These are phyloP conservation scores for Tor tambroides DNA, from an alignment of 2,113 vertebrate genomes.

Conservation along the genomic window DNA sequence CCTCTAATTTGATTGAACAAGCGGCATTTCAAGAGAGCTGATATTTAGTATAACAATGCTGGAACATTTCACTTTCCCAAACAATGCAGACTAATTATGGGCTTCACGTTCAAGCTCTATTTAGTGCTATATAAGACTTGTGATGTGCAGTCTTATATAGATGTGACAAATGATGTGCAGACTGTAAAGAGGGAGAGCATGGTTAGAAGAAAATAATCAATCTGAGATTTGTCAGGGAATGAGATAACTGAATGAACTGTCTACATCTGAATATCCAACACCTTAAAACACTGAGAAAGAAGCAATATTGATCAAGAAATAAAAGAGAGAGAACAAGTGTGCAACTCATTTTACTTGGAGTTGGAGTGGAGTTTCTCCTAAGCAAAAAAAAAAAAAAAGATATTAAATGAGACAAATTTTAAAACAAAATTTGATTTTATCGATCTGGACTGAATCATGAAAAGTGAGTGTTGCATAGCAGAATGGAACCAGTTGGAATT, in stretches of 20 bases:
- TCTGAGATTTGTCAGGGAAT: constrained; percentile 7
- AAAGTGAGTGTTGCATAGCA: background rate
- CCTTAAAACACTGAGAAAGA: constrained; percentile 20
- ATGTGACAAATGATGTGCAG: background rate
- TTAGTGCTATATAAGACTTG: background rate
- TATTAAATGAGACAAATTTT: background rate
- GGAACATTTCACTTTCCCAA: background rate
- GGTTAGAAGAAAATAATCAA: background rate
- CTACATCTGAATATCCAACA: constrained; percentile 9
- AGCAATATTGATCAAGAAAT: no score
- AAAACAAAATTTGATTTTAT: background rate
- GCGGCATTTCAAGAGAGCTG: background rate
- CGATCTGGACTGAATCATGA: background rate
- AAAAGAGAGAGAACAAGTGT: no score
- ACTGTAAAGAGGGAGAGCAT: background rate
- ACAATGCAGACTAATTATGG: background rate
- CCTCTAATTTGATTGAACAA: background rate
- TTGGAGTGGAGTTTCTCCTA: background rate
- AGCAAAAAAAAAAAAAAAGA: background rate
- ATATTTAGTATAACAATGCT: background rate
- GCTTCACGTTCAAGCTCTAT: background rate
- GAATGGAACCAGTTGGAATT: background rate
- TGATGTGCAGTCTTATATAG: no score
- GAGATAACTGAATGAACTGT: background rate
- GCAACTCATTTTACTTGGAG: background rate